These are phyloP conservation scores for Hiodon alosoides DNA, from an alignment of 2,113 vertebrate genomes.

Conservation along the genomic window DNA sequence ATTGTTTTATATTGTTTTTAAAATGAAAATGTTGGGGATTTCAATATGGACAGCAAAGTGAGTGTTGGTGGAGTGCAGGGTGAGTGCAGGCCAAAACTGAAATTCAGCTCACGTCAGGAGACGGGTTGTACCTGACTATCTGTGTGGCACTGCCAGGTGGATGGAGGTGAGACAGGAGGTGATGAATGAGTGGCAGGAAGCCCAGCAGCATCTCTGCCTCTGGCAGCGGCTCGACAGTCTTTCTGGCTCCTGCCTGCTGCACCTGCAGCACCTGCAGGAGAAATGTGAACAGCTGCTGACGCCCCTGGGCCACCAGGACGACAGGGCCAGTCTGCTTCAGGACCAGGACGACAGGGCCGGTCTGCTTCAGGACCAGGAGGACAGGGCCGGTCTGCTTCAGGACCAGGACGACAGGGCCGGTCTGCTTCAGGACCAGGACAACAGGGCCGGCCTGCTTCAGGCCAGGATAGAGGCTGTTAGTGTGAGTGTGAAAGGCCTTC, in stretches of 20 bases:
- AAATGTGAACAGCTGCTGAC: constrained; percentile 46
- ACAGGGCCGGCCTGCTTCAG: constrained; percentile 48
- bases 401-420: constrained; percentile 48
- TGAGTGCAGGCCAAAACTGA: not conserved
- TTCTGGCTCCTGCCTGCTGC: constrained; percentile 41
- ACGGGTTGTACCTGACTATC: not conserved
- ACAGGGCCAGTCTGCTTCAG: constrained; percentile 48
- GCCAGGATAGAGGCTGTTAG: constrained; percentile 53
- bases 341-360: constrained; percentile 41
- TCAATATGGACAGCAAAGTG: not conserved
- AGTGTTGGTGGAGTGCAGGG: not conserved
- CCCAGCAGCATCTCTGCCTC: constrained; percentile 46
- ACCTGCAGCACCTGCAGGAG: constrained; percentile 52
- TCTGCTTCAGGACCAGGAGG: constrained; percentile 49
- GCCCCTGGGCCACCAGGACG: constrained; percentile 34
- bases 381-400: constrained; percentile 48
- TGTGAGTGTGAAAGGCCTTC: constrained; percentile 47
- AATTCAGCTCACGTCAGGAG: too few relatives aligned
- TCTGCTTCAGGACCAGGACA: constrained; percentile 50
- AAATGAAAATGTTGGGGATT: too few relatives aligned
- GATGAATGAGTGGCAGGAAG: constrained; percentile 49
- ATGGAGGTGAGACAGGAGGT: constrained; percentile 52
- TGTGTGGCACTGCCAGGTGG: constrained; percentile 65
- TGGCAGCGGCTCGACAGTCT: constrained; percentile 58
- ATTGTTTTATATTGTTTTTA: too few relatives aligned